Percentiles rank a stretch among this genome's conserved stretches.
These are phyloP conservation scores for Lordiphosa collinella DNA, from an alignment of 1,140 invertebrate genomes.

Conservation along the genomic window DNA sequence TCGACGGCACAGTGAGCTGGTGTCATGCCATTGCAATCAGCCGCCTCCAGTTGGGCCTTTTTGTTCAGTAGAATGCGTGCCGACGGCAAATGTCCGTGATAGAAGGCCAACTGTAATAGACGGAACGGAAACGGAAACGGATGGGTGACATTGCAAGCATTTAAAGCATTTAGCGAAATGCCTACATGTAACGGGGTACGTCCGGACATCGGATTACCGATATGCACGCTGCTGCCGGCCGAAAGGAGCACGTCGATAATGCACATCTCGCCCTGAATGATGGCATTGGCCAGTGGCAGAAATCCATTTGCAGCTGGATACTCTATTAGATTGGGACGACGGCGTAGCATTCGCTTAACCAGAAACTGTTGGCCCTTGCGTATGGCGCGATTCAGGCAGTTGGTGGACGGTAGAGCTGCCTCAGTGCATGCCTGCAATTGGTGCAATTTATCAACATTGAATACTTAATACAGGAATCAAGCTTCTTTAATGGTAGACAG, in stretches of 20 bases:
- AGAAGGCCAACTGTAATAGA: conserved; percentile 59
- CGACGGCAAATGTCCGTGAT: conserved; percentile 62
- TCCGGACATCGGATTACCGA: conserved; percentile 55
- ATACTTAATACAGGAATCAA: too few species aligned
- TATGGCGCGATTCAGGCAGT: conserved; percentile 65
- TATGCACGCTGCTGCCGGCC: conserved; percentile 64
- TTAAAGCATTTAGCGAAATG: not conserved
- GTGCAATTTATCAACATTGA: too few species aligned
- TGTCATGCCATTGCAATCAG: conserved; percentile 68
- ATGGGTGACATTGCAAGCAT: not conserved
- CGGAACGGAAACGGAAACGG: not conserved
- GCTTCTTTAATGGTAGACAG: too few species aligned
- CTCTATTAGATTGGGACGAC: conserved; percentile 63
- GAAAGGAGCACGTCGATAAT: conserved; percentile 70
- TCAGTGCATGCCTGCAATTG: conserved; percentile 43
- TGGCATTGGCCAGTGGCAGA: conserved; percentile 71
- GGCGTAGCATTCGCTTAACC: conserved; percentile 71
- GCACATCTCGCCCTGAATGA: conserved; percentile 64
- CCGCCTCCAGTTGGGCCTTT: conserved; percentile 61
- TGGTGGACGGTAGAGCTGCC: conserved; percentile 52
- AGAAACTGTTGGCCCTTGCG: conserved; percentile 73
- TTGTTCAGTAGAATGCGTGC: conserved; percentile 74
- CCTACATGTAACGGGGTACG: conserved; percentile 68
- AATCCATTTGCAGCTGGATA: conserved; percentile 66
- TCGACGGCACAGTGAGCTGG: conserved; percentile 72